Percentiles rank a stretch among this genome's conserved stretches.
These are phyloP conservation scores for Caenorhabditis afra DNA, from an alignment of 2,888 invertebrate genomes.

Conservation along the genomic window DNA sequence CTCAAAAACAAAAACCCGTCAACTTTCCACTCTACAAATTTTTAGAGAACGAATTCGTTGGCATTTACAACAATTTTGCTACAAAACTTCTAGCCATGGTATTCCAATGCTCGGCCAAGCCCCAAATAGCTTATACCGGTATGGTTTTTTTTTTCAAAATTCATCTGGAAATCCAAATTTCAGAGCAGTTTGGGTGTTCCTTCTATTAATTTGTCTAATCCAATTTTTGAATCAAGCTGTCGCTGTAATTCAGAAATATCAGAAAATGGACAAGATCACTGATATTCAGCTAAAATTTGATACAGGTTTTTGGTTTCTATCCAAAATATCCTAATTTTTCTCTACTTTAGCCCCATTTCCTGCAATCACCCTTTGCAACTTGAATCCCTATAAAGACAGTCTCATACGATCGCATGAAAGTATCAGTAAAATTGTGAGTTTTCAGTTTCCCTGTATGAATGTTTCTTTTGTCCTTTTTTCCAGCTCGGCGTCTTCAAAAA, in stretches of 20 bases:
- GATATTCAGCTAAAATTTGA: conserved; percentile 78
- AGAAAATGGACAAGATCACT: conserved; percentile 77
- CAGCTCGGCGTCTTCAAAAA: conserved; percentile 69
- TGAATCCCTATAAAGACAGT: conserved; percentile 78
- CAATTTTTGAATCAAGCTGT: conserved; percentile 75
- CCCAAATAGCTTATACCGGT: conserved; percentile 73
- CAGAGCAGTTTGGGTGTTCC: conserved; percentile 72
- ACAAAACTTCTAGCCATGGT: conserved; percentile 78
- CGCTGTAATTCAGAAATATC: conserved; percentile 74
- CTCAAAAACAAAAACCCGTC: too few relatives aligned
- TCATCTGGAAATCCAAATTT: background rate
- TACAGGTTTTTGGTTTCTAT: conserved; percentile 60
- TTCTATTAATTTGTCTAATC: conserved; percentile 67
- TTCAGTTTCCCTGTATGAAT: too few relatives aligned
- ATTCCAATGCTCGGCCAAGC: conserved; percentile 77
- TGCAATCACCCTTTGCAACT: conserved; percentile 77
- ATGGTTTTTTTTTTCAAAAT: too few relatives aligned
- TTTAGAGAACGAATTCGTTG: conserved; percentile 71
- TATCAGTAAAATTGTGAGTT: conserved; percentile 76
- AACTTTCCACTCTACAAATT: too few relatives aligned
- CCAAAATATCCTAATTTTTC: too few relatives aligned
- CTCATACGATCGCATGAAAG: conserved; percentile 72
- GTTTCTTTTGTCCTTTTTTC: conserved; percentile 9
- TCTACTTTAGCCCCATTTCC: conserved; percentile 80
- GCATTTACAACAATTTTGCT: conserved; percentile 77